A percentile compares a stretch with the other conserved stretches of the same genome.
These are phyloP conservation scores for Hippocampus abdominalis DNA, from an alignment of 2,113 vertebrate genomes.

Conservation along the genomic window DNA sequence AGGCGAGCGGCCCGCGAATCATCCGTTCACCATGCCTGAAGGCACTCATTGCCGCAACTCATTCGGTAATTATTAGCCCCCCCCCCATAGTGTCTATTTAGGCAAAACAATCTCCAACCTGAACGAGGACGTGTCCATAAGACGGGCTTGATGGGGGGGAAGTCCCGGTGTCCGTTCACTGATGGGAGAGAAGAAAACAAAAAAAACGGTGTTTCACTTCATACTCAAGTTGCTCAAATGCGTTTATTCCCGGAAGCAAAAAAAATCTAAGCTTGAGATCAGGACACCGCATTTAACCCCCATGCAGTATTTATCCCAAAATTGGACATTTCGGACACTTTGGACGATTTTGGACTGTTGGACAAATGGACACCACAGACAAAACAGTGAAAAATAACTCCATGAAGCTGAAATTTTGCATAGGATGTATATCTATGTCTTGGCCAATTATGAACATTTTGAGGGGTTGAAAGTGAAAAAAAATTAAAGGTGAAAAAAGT, in stretches of 20 bases:
- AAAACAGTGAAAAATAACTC: no score
- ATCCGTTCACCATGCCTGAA: background rate
- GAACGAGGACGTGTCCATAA: slow-evolving; percentile 59
- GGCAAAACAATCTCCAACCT: slow-evolving; percentile 34
- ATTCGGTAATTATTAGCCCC: background rate
- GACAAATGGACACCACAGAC: no score
- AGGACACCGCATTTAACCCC: background rate
- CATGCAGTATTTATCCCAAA: no score
- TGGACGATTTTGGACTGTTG: no score
- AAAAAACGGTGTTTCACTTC: background rate
- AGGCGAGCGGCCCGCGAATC: background rate
- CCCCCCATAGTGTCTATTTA: no score
- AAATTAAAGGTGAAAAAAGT: no score
- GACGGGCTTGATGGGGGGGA: slow-evolving; percentile 56
- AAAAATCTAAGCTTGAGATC: background rate
- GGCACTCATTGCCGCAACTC: background rate
- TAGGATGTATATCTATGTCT: no score
- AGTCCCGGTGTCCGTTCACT: slow-evolving; percentile 69
- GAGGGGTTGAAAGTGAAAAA: no score
- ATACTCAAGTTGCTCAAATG: background rate
- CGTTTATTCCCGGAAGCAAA: background rate
- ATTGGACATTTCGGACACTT: no score
- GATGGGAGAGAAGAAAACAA: slow-evolving; percentile 56
- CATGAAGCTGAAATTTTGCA: no score
- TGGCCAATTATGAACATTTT: no score